These are phyloP conservation scores for Amblyopsis hoosieri DNA, from an alignment of 2,797 vertebrate genomes.

Conservation along the genomic window DNA sequence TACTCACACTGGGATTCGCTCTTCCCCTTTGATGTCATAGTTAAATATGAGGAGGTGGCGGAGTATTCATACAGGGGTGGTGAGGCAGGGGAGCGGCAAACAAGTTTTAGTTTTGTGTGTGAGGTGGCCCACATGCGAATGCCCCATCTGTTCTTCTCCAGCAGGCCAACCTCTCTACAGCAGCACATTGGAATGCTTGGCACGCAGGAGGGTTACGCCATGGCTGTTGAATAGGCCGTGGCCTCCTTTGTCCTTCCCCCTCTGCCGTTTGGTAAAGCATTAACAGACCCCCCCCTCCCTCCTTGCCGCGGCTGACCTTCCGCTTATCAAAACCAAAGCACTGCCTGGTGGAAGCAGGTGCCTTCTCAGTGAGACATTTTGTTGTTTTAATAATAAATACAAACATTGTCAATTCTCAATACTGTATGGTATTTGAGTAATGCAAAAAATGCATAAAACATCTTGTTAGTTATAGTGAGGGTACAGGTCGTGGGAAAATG, in stretches of 20 bases:
- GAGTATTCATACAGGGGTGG: slow-evolving; percentile 7
- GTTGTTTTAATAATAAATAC: too few relatives aligned
- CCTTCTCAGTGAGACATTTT: too few relatives aligned
- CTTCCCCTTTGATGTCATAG: slow-evolving; percentile 22
- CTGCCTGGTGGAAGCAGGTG: too few relatives aligned
- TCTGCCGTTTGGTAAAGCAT: slow-evolving; percentile 72
- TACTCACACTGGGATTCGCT: slow-evolving; percentile 16
- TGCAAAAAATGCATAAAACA: too few relatives aligned
- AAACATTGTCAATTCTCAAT: too few relatives aligned
- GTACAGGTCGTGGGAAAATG: too few relatives aligned
- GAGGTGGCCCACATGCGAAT: slow-evolving; percentile 71
- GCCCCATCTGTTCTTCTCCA: slow-evolving; percentile 57
- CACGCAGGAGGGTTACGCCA: slow-evolving; percentile 74
- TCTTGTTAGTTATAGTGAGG: too few relatives aligned
- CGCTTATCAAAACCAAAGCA: slow-evolving; percentile 43
- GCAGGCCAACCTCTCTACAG: slow-evolving; percentile 80
- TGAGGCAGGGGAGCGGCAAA: slow-evolving; percentile 25
- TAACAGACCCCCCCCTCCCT: slow-evolving; percentile 55
- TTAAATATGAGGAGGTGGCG: slow-evolving; percentile 13
- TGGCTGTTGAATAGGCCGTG: slow-evolving; percentile 78
- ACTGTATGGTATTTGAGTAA: too few relatives aligned
- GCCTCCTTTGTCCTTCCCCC: slow-evolving; percentile 78
- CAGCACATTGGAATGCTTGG: slow-evolving; percentile 86
- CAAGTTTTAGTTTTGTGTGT: slow-evolving; percentile 48
- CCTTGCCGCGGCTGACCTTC: slow-evolving; percentile 37